Conservation (phyloP, 2,888 invertebrate genomes). For the Abscondita cerata region DNA sequence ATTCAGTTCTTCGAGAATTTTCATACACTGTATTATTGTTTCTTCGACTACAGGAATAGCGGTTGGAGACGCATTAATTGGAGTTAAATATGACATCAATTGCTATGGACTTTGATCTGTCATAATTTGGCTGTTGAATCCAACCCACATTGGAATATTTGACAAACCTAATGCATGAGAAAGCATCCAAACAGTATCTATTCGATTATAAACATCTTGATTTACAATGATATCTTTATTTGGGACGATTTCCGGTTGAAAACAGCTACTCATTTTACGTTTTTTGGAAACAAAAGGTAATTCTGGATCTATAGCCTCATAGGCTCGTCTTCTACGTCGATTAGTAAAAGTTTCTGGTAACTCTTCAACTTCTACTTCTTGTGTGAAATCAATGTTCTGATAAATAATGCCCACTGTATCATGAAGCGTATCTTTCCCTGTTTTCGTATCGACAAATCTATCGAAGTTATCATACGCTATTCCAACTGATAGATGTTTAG, state of each 20-base stretch:
- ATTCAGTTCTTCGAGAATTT: slow-evolving; percentile 40
- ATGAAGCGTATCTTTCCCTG: background rate
- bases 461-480: slow-evolving; percentile 8
- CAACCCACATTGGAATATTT: slow-evolving; percentile 32
- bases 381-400: background rate
- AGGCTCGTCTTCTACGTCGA: background rate
- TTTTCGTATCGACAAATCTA: background rate
- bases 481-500: background rate
- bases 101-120: slow-evolving; percentile 3
- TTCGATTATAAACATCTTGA: background rate
- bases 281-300: too few relatives aligned
- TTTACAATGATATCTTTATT: background rate
- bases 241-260: too few relatives aligned
- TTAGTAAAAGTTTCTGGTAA: background rate
- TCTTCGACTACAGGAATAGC: slow-evolving; percentile 35
- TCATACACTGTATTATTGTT: slow-evolving; percentile 40
- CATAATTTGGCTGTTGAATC: slow-evolving; percentile 30
- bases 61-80: slow-evolving; percentile 6
- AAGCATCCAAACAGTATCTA: background rate
- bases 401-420: background rate
- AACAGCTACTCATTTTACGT: too few relatives aligned
- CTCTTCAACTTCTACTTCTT: background rate
- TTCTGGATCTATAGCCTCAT: background rate
- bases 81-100: background rate
- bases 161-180: background rate